phyloP scores from a whole-genome alignment of 1,140 invertebrate genomes.

The Antheraea mylitta region DNA sequence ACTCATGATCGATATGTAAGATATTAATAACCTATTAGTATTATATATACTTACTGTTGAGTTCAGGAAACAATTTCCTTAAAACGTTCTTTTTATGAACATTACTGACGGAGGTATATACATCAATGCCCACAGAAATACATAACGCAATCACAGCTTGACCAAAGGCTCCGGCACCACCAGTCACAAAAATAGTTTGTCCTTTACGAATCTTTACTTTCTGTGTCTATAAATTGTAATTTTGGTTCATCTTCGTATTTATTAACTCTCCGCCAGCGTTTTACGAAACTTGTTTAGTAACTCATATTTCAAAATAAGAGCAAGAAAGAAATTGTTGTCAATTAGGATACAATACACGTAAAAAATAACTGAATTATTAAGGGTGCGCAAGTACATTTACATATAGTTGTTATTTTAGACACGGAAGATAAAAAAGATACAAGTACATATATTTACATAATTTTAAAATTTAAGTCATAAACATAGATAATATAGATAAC shows the following conservation, averaged over 20 bases:
- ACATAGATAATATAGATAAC: too few relatives aligned
- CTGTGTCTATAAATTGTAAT: conserved; percentile 22
- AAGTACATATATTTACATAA: too few relatives aligned
- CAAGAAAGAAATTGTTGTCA: too few relatives aligned
- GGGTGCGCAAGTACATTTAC: too few relatives aligned
- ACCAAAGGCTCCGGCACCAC: conserved; percentile 87
- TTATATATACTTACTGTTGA: conserved; percentile 22
- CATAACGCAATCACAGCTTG: conserved; percentile 84
- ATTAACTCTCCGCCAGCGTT: background rate
- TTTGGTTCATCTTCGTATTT: background rate
- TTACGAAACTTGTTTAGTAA: background rate
- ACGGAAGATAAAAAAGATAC: too few relatives aligned
- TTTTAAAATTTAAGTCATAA: too few relatives aligned
- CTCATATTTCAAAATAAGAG: too few relatives aligned
- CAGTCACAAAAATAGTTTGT: conserved; percentile 84
- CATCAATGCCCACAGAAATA: conserved; percentile 53
- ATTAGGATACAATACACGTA: too few relatives aligned
- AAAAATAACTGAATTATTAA: too few relatives aligned
- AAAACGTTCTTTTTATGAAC: conserved; percentile 59
- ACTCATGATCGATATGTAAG: too few relatives aligned
- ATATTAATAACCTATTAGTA: too few relatives aligned
- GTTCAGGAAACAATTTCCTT: conserved; percentile 38
- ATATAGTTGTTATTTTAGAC: too few relatives aligned
- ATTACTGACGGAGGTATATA: conserved; percentile 79
- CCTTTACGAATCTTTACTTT: conserved; percentile 46